Conservation (phyloP, 2,888 invertebrate genomes). For the Aleiodes leptofemur region DNA sequence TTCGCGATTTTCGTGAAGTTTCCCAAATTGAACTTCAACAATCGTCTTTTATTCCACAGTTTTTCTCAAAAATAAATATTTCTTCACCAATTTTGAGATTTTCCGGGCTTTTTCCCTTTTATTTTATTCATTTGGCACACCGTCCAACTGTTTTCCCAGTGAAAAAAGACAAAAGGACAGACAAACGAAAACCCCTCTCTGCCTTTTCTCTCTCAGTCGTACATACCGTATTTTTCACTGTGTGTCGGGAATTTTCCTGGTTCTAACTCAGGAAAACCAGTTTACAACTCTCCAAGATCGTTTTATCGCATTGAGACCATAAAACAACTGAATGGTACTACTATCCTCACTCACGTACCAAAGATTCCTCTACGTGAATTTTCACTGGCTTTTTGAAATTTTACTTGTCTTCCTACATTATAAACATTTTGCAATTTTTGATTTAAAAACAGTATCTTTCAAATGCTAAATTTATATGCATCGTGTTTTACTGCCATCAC, state of each 20-base stretch:
- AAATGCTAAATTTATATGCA: too few relatives aligned
- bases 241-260: conserved; percentile 39
- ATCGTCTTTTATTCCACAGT: too few relatives aligned
- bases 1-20: too few relatives aligned
- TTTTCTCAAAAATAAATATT: too few relatives aligned
- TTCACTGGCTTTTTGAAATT: background rate
- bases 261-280: conserved; percentile 56
- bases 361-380: conserved; percentile 16
- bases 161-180: background rate
- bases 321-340: conserved; percentile 51
- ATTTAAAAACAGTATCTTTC: too few relatives aligned
- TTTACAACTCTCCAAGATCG: conserved; percentile 60
- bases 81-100: too few relatives aligned
- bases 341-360: conserved; percentile 31
- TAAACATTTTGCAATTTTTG: too few relatives aligned
- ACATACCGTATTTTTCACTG: conserved; percentile 26
- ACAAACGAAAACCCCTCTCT: too few relatives aligned
- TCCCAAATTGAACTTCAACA: too few relatives aligned
- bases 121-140: conserved; percentile 38
- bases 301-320: conserved; percentile 58
- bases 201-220: conserved; percentile 12
- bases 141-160: conserved; percentile 35
- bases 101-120: too few relatives aligned
- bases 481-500: too few relatives aligned
- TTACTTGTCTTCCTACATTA: background rate